Conservation (phyloP, 2,888 invertebrate genomes). For the Adelognathus sp. region DNA sequence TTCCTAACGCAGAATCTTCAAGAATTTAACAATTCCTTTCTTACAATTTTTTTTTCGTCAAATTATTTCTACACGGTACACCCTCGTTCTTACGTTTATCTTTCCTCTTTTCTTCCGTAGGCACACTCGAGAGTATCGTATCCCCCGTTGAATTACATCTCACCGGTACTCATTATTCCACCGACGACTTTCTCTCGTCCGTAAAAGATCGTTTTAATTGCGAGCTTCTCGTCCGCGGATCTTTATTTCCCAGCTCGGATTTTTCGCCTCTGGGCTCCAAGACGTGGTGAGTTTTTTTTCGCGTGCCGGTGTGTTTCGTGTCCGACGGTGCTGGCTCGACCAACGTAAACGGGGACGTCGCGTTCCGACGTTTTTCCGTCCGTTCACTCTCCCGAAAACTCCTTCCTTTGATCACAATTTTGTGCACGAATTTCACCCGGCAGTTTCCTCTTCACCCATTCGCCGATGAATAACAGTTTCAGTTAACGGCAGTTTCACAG, state of each 20-base stretch:
- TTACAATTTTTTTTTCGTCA: not conserved
- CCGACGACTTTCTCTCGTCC: not conserved
- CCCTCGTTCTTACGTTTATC: not conserved
- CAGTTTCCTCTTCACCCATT: not conserved
- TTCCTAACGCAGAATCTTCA: not conserved
- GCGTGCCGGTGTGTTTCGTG: conserved; percentile 11
- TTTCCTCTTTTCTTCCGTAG: not conserved
- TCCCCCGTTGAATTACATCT: conserved; percentile 9
- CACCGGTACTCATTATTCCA: conserved; percentile 19
- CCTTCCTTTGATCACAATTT: conserved; percentile 31
- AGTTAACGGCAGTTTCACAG: not conserved
- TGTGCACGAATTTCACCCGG: not conserved
- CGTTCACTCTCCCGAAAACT: conserved; percentile 2
- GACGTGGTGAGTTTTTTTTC: too few species aligned
- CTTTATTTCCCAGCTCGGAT: too few species aligned
- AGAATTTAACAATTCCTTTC: not conserved
- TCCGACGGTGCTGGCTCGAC: conserved; percentile 12
- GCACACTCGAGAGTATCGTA: conserved; percentile 12
- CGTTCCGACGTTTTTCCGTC: conserved; percentile 11
- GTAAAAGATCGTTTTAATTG: conserved; percentile 47
- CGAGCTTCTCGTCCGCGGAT: conserved; percentile 32
- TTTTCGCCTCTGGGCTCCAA: too few species aligned
- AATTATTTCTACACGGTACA: not conserved
- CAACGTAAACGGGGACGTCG: conserved; percentile 9
- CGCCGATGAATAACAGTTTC: not conserved